Evolutionary conservation across 1,140 invertebrate species (phyloP).

Genomic region (Physella acuta): DNA sequence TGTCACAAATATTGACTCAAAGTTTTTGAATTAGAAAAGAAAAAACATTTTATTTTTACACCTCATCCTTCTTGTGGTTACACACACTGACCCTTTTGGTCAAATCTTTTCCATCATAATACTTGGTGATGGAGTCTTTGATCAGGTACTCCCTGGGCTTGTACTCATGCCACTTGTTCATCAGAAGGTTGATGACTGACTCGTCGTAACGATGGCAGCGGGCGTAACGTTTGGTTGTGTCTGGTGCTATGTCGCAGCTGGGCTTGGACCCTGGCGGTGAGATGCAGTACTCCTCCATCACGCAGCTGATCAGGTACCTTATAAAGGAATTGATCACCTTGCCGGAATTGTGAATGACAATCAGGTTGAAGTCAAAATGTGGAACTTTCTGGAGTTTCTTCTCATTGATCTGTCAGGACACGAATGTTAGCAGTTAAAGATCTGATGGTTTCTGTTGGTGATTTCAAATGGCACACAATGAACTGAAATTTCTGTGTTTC

Average conservation of each 20-base stretch:
- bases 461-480: too few relatives aligned
- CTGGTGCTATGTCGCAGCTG: constrained; percentile 23
- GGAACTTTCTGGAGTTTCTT: constrained; percentile 26
- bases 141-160: constrained; percentile 26
- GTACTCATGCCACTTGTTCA: constrained; percentile 35
- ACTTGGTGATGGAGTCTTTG: constrained; percentile 27
- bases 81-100: constrained; percentile 21
- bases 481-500: too few relatives aligned
- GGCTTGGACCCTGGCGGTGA: constrained; percentile 28
- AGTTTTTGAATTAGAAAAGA: too few relatives aligned
- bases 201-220: constrained; percentile 44
- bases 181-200: constrained; percentile 41
- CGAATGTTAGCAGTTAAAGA: background rate
- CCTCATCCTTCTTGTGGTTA: too few relatives aligned
- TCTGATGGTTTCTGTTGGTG: too few relatives aligned
- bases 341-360: constrained; percentile 39
- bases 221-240: constrained; percentile 26
- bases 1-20: too few relatives aligned
- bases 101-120: constrained; percentile 32
- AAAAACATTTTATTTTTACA: too few relatives aligned
- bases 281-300: constrained; percentile 38
- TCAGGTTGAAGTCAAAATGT: constrained; percentile 35
- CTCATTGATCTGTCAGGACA: constrained; percentile 29
- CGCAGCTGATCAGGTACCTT: constrained; percentile 34
- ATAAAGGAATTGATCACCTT: constrained; percentile 30